A percentile compares a stretch with the other conserved stretches of the same genome.
phyloP scores from a whole-genome alignment of 1,140 invertebrate genomes.

The Pogonognathellus flavescens region DNA sequence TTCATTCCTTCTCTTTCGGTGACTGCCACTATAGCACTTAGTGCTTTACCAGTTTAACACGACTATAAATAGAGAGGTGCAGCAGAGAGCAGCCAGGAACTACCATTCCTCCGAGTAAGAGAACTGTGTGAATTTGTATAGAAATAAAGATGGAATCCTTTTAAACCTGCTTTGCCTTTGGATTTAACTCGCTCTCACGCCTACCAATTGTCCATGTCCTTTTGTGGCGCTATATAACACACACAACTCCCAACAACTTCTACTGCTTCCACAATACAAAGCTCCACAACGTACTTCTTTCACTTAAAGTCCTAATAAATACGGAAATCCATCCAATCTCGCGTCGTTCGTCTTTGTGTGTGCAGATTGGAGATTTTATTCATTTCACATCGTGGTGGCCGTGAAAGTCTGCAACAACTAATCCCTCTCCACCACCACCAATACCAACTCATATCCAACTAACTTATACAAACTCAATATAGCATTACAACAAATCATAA shows the following conservation, averaged over 20 bases:
- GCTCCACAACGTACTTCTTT: neutral
- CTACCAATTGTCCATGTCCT: neutral
- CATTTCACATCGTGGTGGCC: constrained; percentile 18
- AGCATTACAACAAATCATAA: no score
- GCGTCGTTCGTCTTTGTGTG: constrained; percentile 7
- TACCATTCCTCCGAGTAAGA: no score
- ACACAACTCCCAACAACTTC: neutral
- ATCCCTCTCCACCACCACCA: constrained; percentile 21
- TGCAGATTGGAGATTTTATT: constrained; percentile 21
- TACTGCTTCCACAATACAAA: neutral
- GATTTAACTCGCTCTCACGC: no score
- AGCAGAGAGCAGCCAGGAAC: no score
- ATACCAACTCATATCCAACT: no score
- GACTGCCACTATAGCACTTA: constrained; percentile 12
- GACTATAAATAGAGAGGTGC: neutral
- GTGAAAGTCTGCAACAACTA: constrained; percentile 15
- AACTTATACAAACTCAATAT: no score
- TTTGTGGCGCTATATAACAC: constrained; percentile 9
- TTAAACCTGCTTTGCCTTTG: neutral
- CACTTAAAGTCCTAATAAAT: neutral
- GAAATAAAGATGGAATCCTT: constrained; percentile 1
- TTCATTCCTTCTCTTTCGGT: neutral
- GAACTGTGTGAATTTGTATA: neutral
- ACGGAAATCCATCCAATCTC: constrained; percentile 43
- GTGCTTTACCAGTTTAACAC: constrained; percentile 22